These are phyloP conservation scores for Tethea ocularis DNA, from an alignment of 2,888 invertebrate species.

Conservation along the genomic window DNA sequence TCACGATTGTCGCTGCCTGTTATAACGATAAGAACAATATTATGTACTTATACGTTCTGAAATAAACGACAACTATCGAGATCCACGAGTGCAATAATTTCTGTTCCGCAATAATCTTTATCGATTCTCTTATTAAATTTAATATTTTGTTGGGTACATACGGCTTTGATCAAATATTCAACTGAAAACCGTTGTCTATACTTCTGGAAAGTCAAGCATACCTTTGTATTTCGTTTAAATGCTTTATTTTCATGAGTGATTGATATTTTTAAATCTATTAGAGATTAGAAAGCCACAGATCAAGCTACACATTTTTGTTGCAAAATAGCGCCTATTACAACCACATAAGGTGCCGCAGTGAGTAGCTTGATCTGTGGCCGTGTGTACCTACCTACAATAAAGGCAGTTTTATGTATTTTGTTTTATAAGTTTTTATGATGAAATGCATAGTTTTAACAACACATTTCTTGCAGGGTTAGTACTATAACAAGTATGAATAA, in stretches of 20 bases:
- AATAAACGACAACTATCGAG: conserved; percentile 76
- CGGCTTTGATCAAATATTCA: conserved; percentile 21
- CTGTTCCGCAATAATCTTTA: conserved; percentile 73
- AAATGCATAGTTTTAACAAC: background rate
- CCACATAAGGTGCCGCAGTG: no score
- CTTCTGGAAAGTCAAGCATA: background rate
- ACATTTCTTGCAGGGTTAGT: background rate
- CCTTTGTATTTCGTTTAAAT: no score
- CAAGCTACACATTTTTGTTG: no score
- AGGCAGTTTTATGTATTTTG: no score
- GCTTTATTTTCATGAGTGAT: no score
- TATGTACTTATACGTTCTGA: conserved; percentile 63
- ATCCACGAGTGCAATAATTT: conserved; percentile 81
- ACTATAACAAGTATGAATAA: background rate
- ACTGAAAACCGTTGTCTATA: background rate
- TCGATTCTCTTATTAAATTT: conserved; percentile 78
- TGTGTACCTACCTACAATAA: no score
- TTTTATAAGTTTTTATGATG: background rate
- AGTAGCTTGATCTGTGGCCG: no score
- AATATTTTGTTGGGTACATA: conserved; percentile 50
- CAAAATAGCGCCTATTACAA: no score
- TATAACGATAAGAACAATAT: conserved; percentile 51
- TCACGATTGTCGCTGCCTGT: conserved; percentile 75
- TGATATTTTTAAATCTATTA: no score
- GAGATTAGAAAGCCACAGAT: no score